Evolutionary conservation across 2,113 vertebrate species (phyloP), one percentile per base, ranked within the genome.

Genomic region (Ovibos moschatus): DNA sequence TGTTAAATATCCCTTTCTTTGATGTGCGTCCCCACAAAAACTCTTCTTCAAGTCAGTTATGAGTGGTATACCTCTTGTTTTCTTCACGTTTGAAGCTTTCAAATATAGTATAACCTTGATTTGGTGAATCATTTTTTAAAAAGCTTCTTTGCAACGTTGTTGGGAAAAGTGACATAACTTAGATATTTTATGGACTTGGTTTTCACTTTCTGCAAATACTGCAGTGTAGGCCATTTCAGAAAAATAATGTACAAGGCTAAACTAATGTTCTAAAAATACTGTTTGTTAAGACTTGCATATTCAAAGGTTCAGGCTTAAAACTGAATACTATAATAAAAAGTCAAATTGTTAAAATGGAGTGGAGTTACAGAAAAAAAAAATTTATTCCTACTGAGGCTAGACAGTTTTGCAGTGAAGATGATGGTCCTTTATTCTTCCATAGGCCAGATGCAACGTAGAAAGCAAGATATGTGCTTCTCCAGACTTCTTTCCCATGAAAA

Each of bases 401-500:
- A 64, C n/a, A 95, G 7, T 86, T 93, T 79, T 81, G 9, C 81
- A 81, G 8, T 60, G 19, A 53, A 45, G 58, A 47, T 81, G 53
- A 17, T 82, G 25, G 30, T 81, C 5, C 23, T 85, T 87, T 64
- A 28, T 95, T 87, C 55, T 89, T 93, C 19, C 79, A 15, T 60
- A 28, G 88, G 55, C 60, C 67, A 91, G 47, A 55, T 25, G 0
- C n/a, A 83, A 7, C 64, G 27, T 27, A 74, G 90, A 95, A 96
- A 97, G 51, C 71, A 78, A 95, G 91, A 71, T 76, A 51, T 25
- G 1, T 90, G 51, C n/a, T 98, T 83, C 45, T 74, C 45, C 19
- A 85, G 28, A 81, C 60, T 97, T 97, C 87, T 96, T 85, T 94
- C 21, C n/a, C 28, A n/a, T 81, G 25, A 96, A 98, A 97, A 78